Percentiles rank a stretch among this genome's conserved stretches.
phyloP scores from a whole-genome alignment of 2,888 invertebrate species.

The Acanthacorydalis orientalis region DNA sequence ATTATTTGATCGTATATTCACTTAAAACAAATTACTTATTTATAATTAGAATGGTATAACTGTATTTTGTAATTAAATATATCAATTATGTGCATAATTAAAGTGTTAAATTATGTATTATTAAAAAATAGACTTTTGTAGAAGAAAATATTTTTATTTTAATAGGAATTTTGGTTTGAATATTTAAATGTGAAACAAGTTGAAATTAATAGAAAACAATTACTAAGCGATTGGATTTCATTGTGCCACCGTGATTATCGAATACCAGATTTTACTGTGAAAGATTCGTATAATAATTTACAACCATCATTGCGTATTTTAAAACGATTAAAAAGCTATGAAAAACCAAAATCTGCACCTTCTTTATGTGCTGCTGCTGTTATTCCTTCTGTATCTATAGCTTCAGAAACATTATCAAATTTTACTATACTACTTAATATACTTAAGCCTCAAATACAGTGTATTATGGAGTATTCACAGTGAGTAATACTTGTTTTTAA shows the following conservation, averaged over 20 bases:
- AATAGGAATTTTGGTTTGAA: conserved; percentile 46
- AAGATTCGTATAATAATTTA: conserved; percentile 17
- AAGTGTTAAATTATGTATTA: too few species aligned
- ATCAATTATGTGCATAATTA: too few species aligned
- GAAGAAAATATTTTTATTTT: too few species aligned
- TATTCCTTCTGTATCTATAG: conserved; percentile 15
- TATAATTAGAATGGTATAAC: not conserved
- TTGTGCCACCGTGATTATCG: conserved; percentile 30
- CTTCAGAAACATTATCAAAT: not conserved
- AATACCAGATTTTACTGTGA: conserved; percentile 14
- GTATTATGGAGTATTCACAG: not conserved
- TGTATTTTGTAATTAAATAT: conserved; percentile 6
- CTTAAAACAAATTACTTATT: not conserved
- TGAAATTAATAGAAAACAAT: conserved; percentile 31
- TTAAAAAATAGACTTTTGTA: too few species aligned
- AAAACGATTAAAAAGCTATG: conserved; percentile 42
- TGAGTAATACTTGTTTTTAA: not conserved
- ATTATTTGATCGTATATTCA: not conserved
- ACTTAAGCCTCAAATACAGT: not conserved
- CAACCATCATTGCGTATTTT: conserved; percentile 38
- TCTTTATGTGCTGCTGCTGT: conserved; percentile 26
- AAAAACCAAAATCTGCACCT: conserved; percentile 41
- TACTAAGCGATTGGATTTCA: conserved; percentile 35
- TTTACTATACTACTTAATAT: not conserved
- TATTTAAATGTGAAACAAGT: conserved; percentile 40